Base-by-base conservation (phyloP, 2,888 invertebrate genomes). In the Dynastes tityus region DNA sequence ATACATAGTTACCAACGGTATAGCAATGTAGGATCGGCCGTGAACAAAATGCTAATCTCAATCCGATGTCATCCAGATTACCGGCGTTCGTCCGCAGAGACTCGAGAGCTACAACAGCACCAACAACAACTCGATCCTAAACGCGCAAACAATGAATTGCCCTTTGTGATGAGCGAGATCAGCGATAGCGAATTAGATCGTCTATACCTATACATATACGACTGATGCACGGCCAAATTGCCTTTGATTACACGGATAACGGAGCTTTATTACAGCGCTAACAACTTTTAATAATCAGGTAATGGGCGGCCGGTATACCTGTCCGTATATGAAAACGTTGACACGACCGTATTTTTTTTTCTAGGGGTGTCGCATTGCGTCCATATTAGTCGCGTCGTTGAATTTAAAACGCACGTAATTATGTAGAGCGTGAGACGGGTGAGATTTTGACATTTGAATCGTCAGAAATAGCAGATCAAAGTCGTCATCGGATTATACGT, bases 201-300 rank as follows among this genome's bases (percentile, higher is more conserved):
- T 11, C 5, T 37, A 45, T 45, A 45, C 45, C 45, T 45, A 45
- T 8, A 45, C 11, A 45, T 45, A 45, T 45, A 45, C 45, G 45
- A 45, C 9, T 8, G 45, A 45, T 45, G 45, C 45, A 80, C 80
- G 82, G 83, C 83, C 83, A 84, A 85, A 85, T 85, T 85, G 81
- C 82, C 81, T 83, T 81, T 83, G 83, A 84, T 84, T 84, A 77
- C 73, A 61, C 61, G 45, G 63, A 58, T 70, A 70, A 64, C 67
- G 68, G 58, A 37, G 53, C 51, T 67, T 61, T 68, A 77, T 77
- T 70, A 77, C 68, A 67, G 77, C 65, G 77, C 65, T 77, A 77
- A 61, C 77, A 40, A 68, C 77, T 77, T 77, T 77, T 77, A 77
- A 77, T 77, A 77, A 68, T 68, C 68, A 55, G 32, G 11, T 68